phyloP scores from a whole-genome alignment of 2,797 vertebrate genomes.

The Phalloptychus januarius region DNA sequence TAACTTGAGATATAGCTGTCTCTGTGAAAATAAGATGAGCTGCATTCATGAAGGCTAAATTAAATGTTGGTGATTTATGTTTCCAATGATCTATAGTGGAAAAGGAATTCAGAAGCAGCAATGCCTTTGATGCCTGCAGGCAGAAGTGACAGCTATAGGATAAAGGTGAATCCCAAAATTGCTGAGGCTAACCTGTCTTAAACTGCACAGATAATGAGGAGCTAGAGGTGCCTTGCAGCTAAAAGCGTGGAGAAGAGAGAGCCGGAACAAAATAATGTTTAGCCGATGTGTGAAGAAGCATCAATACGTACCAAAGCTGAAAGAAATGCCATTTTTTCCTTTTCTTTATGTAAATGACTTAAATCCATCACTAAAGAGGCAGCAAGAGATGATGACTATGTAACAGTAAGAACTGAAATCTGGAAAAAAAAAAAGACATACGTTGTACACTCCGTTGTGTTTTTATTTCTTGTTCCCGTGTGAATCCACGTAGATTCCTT shows the following conservation, averaged over 20 bases:
- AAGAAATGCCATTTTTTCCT: background rate
- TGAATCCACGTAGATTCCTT: conserved; percentile 81
- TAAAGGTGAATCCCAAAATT: conserved; percentile 32
- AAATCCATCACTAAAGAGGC: conserved; percentile 3
- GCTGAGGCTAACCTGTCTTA: conserved; percentile 40
- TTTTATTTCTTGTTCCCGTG: conserved; percentile 85
- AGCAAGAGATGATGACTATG: background rate
- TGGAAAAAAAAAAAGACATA: conserved; percentile 63
- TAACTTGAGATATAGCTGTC: background rate
- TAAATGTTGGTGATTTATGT: background rate
- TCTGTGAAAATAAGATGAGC: background rate
- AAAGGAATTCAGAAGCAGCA: background rate
- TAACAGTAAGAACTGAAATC: background rate
- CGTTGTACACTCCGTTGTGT: conserved; percentile 87
- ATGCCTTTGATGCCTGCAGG: conserved; percentile 12
- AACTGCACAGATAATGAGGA: conserved; percentile 42
- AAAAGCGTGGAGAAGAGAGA: conserved; percentile 4
- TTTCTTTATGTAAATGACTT: conserved; percentile 5
- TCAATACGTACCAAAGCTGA: conserved; percentile 7
- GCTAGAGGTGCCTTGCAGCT: conserved; percentile 32
- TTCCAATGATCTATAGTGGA: background rate
- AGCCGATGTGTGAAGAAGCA: background rate
- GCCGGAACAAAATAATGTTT: background rate
- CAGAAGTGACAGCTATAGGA: conserved; percentile 37
- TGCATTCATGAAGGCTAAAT: background rate